Conservation (phyloP, 64 coral and sea anemone genomes). For the Pocillopora verrucosa region DNA sequence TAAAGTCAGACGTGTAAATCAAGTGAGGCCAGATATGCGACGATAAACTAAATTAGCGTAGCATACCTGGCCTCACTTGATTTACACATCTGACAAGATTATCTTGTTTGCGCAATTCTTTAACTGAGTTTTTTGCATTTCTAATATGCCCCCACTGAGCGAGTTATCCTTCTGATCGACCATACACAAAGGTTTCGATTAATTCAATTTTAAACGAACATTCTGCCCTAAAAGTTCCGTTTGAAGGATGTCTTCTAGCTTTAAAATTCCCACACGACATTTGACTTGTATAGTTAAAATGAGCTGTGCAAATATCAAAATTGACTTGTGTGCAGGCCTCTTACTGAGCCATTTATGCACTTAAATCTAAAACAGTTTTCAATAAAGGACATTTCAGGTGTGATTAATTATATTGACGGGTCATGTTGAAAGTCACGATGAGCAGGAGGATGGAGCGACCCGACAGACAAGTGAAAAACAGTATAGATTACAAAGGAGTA, state of each 20-base stretch:
- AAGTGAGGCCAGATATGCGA: too few species aligned
- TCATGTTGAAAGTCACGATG: background rate
- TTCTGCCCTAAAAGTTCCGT: background rate
- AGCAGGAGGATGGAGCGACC: background rate
- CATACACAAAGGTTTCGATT: background rate
- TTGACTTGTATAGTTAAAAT: background rate
- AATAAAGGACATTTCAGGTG: slow-evolving; percentile 10
- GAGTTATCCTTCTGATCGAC: background rate
- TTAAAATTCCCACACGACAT: background rate
- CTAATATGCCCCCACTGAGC: background rate
- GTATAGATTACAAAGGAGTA: background rate
- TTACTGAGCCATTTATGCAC: background rate
- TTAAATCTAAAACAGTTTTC: background rate
- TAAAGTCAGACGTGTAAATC: too few species aligned
- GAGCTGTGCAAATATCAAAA: background rate
- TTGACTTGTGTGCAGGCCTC: background rate
- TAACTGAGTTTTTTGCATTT: background rate
- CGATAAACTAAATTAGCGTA: too few species aligned
- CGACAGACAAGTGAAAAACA: background rate
- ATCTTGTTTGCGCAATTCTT: background rate
- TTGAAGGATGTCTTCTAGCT: background rate
- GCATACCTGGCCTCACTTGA: too few species aligned
- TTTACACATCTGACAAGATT: too few species aligned
- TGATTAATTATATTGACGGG: slow-evolving; percentile 13
- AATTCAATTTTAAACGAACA: too few species aligned